A percentile compares a stretch with the other conserved stretches of the same genome.
Evolutionary conservation across 2,113 vertebrate species (phyloP).

Genomic region (Plectropomus leopardus): DNA sequence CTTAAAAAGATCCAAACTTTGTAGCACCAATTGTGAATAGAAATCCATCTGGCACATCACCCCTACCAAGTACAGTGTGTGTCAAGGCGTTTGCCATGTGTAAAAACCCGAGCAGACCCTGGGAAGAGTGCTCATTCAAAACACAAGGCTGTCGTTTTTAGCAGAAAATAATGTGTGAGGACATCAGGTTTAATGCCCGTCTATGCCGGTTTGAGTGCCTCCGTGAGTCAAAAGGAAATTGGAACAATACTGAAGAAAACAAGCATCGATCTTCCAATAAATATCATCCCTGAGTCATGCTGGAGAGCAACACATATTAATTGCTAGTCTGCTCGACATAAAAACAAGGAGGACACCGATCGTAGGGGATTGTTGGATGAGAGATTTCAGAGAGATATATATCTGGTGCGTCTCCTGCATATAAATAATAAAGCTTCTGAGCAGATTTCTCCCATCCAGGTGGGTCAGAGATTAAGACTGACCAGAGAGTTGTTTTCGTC

Average conservation of each 20-base stretch:
- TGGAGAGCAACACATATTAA: constrained; percentile 71
- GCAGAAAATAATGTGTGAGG: constrained; percentile 43
- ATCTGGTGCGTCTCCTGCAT: neutral
- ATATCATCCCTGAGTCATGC: constrained; percentile 66
- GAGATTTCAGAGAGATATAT: constrained; percentile 23
- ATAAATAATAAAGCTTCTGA: constrained; percentile 25
- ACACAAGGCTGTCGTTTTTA: constrained; percentile 32
- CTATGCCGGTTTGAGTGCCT: constrained; percentile 57
- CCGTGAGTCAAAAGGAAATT: constrained; percentile 80
- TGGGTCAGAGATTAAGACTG: constrained; percentile 71
- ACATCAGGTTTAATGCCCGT: constrained; percentile 49
- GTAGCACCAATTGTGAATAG: neutral
- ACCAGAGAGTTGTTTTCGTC: constrained; percentile 76
- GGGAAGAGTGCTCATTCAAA: constrained; percentile 10
- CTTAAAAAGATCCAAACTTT: neutral
- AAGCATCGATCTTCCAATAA: constrained; percentile 78
- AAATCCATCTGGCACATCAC: constrained; percentile 12
- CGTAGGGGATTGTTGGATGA: constrained; percentile 5
- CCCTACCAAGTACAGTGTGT: neutral
- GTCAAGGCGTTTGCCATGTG: neutral
- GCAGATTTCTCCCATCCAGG: constrained; percentile 60
- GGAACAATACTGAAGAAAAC: constrained; percentile 78
- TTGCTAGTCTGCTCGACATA: constrained; percentile 51
- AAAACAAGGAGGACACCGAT: constrained; percentile 49
- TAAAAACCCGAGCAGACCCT: neutral